Evolutionary conservation across 2,888 invertebrate species (phyloP), one percentile per base, ranked within the genome.

Genomic region (Iselma pallidipennis): DNA sequence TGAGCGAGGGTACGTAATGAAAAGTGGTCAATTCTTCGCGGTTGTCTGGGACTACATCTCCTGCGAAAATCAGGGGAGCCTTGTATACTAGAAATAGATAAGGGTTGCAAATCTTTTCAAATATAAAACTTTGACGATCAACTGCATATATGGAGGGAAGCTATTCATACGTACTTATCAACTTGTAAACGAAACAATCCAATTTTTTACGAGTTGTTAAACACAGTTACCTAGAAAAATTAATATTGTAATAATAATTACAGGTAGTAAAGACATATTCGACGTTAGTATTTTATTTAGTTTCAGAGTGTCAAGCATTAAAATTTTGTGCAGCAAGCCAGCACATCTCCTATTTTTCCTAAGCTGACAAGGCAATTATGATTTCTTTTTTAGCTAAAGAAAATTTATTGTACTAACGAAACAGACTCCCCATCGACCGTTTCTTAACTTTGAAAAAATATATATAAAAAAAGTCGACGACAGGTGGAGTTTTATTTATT

Each of bases 281-380:
- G 16, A n/a, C 2, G 19, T n/a, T n/a, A n/a, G n/a, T n/a, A 50
- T 51, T 16, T 51, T 28, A 28, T 51, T 16, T n/a, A 51, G 29
- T 51, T 16, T 21, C n/a, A 7, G 25, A 12, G 16, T 25, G 12
- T 26, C 29, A 16, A 19, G n/a, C 26, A 50, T 50, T 28, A 50
- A 50, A 4, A 50, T 51, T 51, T 51, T 29, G 25, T 51, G 28
- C 51, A 26, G 51, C 51, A 51, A 25, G n/a, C 51, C 9, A 19
- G 50, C 19, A 50, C n/a, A 50, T 50, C 16, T 28, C 29, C 51
- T 26, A 51, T 51, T 51, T 51, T 51, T 51, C 51, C 19, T 29
- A 51, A 51, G 51, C 51, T 51, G 51, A 51, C 51, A 51, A n/a
- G 19, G 51, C 51, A 51, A 51, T 51, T 51, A 51, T 51, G 28